Conservation (phyloP, 2,797 vertebrate genomes). For the Cephalopachus bancanus region DNA sequence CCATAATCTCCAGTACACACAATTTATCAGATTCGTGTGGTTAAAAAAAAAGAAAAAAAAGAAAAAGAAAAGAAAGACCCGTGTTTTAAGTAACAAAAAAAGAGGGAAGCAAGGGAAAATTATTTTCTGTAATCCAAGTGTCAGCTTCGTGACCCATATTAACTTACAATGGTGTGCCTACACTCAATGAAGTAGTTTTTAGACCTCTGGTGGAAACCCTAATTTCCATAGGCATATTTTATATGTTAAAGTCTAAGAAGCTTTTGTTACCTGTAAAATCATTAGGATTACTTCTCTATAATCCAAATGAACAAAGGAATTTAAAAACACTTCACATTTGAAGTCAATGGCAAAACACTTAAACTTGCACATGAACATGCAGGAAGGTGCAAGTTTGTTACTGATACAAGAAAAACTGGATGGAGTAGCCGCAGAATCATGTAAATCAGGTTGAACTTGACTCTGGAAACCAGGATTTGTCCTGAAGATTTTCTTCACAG, state of each 20-base stretch:
- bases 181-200: slow-evolving; percentile 69
- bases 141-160: slow-evolving; percentile 70
- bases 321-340: slow-evolving; percentile 80
- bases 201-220: slow-evolving; percentile 78
- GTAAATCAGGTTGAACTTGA: slow-evolving; percentile 82
- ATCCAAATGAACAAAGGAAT: slow-evolving; percentile 83
- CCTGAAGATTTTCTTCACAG: slow-evolving; percentile 86
- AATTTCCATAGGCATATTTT: slow-evolving; percentile 71
- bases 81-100: slow-evolving; percentile 69
- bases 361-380: slow-evolving; percentile 76
- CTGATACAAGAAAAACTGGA: slow-evolving; percentile 86
- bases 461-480: slow-evolving; percentile 86
- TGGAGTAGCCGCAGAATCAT: slow-evolving; percentile 72
- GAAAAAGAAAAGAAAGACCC: not conserved
- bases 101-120: slow-evolving; percentile 62
- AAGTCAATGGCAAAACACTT: slow-evolving; percentile 68
- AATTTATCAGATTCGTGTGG: slow-evolving; percentile 76
- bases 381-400: slow-evolving; percentile 83
- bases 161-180: slow-evolving; percentile 79
- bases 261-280: slow-evolving; percentile 84
- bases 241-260: slow-evolving; percentile 72
- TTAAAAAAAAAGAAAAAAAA: not conserved
- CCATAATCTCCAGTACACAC: slow-evolving; percentile 72
- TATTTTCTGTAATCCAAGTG: slow-evolving; percentile 80
- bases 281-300: slow-evolving; percentile 83